Evolutionary conservation across 2,888 invertebrate genomes (phyloP).

Genomic region (Zygothrica quintamaculata): DNA sequence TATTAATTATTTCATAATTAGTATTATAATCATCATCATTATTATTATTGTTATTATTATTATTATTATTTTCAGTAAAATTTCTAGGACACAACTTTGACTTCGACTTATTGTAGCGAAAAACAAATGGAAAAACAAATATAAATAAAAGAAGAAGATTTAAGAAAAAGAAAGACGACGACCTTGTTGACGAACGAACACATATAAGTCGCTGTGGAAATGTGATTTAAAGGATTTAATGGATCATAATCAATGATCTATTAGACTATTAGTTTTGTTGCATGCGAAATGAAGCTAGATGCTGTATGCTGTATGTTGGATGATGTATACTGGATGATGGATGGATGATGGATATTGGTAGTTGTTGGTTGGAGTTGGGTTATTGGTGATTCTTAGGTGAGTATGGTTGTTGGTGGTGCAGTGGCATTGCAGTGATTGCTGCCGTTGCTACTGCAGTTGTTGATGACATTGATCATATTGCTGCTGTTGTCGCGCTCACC

Average conservation of each 20-base stretch:
- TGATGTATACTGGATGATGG: slow-evolving; percentile 19
- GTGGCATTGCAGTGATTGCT: slow-evolving; percentile 40
- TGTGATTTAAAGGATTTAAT: slow-evolving; percentile 11
- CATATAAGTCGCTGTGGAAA: slow-evolving; percentile 44
- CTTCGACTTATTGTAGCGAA: slow-evolving; percentile 42
- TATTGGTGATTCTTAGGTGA: slow-evolving; percentile 58
- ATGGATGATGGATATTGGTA: too few species aligned
- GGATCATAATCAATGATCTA: slow-evolving; percentile 6
- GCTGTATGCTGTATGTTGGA: slow-evolving; percentile 25
- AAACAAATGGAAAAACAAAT: slow-evolving; percentile 13
- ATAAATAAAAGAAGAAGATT: slow-evolving; percentile 16
- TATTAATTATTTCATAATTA: slow-evolving; percentile 33
- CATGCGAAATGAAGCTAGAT: slow-evolving; percentile 6
- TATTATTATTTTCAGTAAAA: slow-evolving; percentile 28
- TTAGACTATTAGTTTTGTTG: slow-evolving; percentile 38
- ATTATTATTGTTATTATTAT: not conserved
- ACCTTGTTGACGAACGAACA: slow-evolving; percentile 34
- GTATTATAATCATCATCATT: slow-evolving; percentile 2
- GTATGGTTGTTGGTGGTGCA: slow-evolving; percentile 38
- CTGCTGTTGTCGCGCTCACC: slow-evolving; percentile 56
- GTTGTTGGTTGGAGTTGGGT: too few species aligned
- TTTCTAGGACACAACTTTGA: slow-evolving; percentile 53
- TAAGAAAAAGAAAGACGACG: slow-evolving; percentile 33
- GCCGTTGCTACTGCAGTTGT: slow-evolving; percentile 19
- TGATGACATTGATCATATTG: slow-evolving; percentile 33